Base-by-base conservation (phyloP, 2,113 vertebrate genomes). In the Lophius piscatorius region DNA sequence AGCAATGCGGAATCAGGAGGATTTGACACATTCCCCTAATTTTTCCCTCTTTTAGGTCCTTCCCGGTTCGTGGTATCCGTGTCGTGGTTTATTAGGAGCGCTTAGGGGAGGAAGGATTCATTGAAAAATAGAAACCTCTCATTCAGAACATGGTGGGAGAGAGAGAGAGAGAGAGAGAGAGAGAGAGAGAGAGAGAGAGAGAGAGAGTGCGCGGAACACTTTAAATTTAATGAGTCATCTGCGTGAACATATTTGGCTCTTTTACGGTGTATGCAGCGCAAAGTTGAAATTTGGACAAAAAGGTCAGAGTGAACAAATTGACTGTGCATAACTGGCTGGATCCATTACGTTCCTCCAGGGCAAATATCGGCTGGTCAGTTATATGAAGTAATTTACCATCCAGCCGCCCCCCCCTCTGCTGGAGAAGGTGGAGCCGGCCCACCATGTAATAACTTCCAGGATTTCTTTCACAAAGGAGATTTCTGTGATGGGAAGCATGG, bases 211-310 rank as follows among this genome's bases (percentile, higher is more conserved):
- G n/a, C n/a, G n/a, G n/a, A 58, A 42, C 24, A 49, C 55, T 77
- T 74, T n/a, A 58, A 6, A 63, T 63, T 59, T 42, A 78, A 67
- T 55, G 51, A 70, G 47, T 79, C 57, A 39, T 70, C 55, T 16
- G 55, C 0, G 0, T 56, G 55, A 55, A 29, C 56, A 65, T 33
- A 42, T 50, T 26, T 34, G 47, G 44, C 58, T 40, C 52, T 59
- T 54, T 61, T 39, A 38, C 45, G n/a, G 47, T 29, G 17, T 44
- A 63, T n/a, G 20, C 24, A 58, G 54, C 63, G 44, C 24, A 41
- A 58, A 51, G 62, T 28, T 13, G 31, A 40, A 71, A 50, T 38
- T 3, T 28, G 17, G 29, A 26, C n/a, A n/a, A n/a, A 6, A 9
- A 50, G 35, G 35, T 70, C 20, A 59, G 8, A 24, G 9, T 2